A percentile compares a stretch with the other conserved stretches of the same genome.
phyloP scores from a whole-genome alignment of 2,888 invertebrate genomes.

The Cephonodes hylas region DNA sequence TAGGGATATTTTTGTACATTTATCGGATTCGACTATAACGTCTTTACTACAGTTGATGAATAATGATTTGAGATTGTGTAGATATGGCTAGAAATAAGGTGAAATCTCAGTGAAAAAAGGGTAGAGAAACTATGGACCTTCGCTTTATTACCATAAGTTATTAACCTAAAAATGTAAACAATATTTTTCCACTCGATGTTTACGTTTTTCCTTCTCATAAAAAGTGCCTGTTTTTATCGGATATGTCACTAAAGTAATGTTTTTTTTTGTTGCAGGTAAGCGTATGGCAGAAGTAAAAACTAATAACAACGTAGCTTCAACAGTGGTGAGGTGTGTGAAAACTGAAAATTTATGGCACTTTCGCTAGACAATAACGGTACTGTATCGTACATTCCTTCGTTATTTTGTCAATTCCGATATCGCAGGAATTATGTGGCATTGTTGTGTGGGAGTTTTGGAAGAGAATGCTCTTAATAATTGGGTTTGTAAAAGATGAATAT shows the following conservation, averaged over 20 bases:
- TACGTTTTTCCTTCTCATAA: neutral
- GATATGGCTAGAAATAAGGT: too few species aligned
- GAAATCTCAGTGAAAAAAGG: neutral
- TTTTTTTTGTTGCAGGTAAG: conserved; percentile 14
- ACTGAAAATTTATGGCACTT: conserved; percentile 13
- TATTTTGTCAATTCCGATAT: neutral
- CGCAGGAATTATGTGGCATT: neutral
- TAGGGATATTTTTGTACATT: too few species aligned
- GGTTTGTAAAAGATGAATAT: neutral
- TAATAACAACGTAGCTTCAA: neutral
- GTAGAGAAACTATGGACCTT: neutral
- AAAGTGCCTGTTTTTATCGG: neutral
- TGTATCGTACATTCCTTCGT: neutral
- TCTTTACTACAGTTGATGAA: too few species aligned
- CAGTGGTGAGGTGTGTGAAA: conserved; percentile 8
- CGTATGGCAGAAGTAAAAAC: neutral
- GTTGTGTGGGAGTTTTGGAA: conserved; percentile 1
- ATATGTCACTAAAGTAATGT: neutral
- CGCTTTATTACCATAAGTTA: neutral
- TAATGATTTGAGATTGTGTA: too few species aligned
- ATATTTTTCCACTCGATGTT: neutral
- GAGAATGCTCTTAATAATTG: neutral
- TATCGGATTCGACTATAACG: too few species aligned
- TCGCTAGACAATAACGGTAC: conserved; percentile 2
- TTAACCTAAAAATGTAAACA: neutral